Evolutionary conservation across 2,113 vertebrate species (phyloP).

Genomic region (Haliaeetus leucogaster): DNA sequence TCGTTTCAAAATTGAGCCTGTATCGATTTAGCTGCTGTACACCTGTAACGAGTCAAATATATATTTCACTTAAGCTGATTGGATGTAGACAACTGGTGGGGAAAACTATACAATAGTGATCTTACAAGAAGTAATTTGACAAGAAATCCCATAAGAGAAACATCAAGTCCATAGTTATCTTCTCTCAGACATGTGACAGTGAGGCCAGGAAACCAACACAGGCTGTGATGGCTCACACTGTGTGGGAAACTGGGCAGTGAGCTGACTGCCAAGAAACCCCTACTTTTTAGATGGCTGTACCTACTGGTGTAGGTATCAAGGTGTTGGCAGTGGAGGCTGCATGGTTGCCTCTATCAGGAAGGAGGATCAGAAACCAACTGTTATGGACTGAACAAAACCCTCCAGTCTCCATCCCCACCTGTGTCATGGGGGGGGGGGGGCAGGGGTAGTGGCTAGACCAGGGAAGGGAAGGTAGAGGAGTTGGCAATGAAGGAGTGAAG

Average conservation of each 20-base stretch:
- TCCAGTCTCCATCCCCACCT: neutral
- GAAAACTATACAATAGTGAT: neutral
- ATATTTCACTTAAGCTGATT: neutral
- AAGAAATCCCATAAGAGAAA: neutral
- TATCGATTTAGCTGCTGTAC: neutral
- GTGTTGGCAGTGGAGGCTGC: neutral
- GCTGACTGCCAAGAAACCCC: neutral
- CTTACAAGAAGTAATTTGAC: neutral
- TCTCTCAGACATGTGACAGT: neutral
- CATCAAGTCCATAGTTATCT: neutral
- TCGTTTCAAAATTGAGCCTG: neutral
- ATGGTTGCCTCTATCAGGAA: fast-evolving
- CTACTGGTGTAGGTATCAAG: neutral
- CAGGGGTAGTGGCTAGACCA: no score
- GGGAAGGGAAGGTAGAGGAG: neutral
- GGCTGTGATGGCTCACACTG: neutral
- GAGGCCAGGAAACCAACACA: neutral
- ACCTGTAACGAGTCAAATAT: neutral
- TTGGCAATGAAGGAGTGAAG: neutral
- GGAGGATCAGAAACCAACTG: neutral
- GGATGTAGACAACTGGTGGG: neutral
- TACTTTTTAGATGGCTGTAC: neutral
- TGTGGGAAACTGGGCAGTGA: neutral
- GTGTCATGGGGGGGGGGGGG: fast-evolving
- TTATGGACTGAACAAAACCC: neutral